Evolutionary conservation across 2,888 invertebrate genomes (phyloP), one percentile per base, ranked within the genome.

Genomic region (Epirrhoe alternata): DNA sequence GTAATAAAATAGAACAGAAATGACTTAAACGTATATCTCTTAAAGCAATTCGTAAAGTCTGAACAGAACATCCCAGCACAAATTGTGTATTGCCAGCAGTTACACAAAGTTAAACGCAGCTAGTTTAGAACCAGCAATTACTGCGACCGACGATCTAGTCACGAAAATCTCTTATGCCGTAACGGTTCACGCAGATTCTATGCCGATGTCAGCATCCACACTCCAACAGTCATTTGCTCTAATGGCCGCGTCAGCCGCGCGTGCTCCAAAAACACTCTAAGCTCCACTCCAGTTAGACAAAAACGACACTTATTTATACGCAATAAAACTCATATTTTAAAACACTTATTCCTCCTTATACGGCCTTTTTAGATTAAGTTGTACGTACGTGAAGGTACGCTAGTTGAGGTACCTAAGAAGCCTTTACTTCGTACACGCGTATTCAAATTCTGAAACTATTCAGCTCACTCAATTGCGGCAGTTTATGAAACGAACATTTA

Each of bases 221-320:
- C 76, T 76, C 82, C 77, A 84, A 77, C 81, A 85, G 79, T 84
- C 80, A 87, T 88, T 88, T 87, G 74, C 82, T 85, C 82, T 89
- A 88, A 88, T 86, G 85, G 84, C 81, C 81, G 79, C 77, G 55
- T 67, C 50, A 74, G 77, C 78, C 79, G 73, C 72, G 67, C 63
- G 65, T 53, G 63, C 66, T 63, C 64, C 66, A 63, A 74, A 73
- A 78, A 75, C 58, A 66, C 61, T 58, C 66, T 71, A 72, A 72
- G 66, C 69, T 61, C 58, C 47, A 49, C 63, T 68, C 47, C 17
- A 60, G 53, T 56, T 54, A 65, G 68, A 49, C 64, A 71, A 57
- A 78, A 72, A 70, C 61, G 69, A 56, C 35, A 71, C 71, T 74
- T 79, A 74, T 66, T 17, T 53, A 54, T 59, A 70, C 33, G 67